Evolutionary conservation across 2,888 invertebrate species (phyloP).

Genomic region (Philhelius pedissequus): DNA sequence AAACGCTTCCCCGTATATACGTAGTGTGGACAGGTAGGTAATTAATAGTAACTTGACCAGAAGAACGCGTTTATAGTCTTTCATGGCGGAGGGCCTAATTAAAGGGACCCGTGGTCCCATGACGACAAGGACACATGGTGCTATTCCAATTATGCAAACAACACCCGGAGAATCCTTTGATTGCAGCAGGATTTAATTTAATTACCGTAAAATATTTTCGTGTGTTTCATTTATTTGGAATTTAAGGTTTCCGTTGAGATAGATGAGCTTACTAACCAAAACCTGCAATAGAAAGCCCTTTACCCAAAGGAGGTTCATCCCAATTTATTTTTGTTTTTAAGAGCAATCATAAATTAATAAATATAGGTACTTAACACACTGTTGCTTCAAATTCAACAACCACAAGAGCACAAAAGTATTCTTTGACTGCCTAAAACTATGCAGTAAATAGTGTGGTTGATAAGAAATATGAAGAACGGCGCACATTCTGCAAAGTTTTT

Average conservation of each 20-base stretch:
- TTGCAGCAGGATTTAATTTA: constrained; percentile 50
- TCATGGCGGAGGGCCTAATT: constrained; percentile 53
- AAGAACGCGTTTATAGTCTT: constrained; percentile 9
- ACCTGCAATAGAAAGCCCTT: not conserved
- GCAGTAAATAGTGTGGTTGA: too few relatives aligned
- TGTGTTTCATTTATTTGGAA: not conserved
- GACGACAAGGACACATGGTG: constrained; percentile 21
- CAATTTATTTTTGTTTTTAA: too few relatives aligned
- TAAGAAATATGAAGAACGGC: not conserved
- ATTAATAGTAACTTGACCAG: not conserved
- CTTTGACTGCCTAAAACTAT: not conserved
- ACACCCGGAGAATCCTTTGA: constrained; percentile 53
- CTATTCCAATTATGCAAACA: constrained; percentile 68
- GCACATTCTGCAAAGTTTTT: not conserved
- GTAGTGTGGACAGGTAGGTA: not conserved
- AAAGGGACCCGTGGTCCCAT: constrained; percentile 55
- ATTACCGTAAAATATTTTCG: constrained; percentile 40
- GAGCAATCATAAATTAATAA: too few relatives aligned
- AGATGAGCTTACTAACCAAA: not conserved
- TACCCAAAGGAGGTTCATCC: not conserved
- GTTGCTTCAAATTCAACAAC: not conserved
- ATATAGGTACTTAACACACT: too few relatives aligned
- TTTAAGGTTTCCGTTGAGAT: not conserved
- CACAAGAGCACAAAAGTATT: not conserved
- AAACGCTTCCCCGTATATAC: not conserved